These are phyloP conservation scores for Chanos chanos DNA, from an alignment of 2,797 vertebrate species.

Conservation along the genomic window DNA sequence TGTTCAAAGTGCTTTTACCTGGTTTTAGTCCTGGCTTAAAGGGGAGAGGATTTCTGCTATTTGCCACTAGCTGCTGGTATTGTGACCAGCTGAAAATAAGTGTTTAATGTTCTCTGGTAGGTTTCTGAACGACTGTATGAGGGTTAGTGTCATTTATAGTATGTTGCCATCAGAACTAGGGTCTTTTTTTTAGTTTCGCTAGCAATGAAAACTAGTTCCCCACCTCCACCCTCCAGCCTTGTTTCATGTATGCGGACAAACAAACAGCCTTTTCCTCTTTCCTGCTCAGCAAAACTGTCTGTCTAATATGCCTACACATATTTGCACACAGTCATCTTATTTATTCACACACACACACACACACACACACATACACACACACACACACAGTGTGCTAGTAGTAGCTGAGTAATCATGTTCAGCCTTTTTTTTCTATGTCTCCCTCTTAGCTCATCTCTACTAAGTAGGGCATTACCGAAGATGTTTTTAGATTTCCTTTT, in stretches of 20 bases:
- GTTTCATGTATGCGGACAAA: neutral
- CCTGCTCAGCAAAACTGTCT: neutral
- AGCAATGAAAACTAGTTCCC: neutral
- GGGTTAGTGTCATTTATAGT: too few species aligned
- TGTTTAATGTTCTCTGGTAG: too few species aligned
- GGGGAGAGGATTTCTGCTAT: neutral
- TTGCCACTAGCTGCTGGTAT: too few species aligned
- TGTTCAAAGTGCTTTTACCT: conserved; percentile 23
- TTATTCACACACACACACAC: neutral
- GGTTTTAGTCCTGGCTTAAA: conserved; percentile 9
- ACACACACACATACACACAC: conserved; percentile 1
- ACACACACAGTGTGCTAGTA: neutral
- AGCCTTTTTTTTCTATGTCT: conserved; percentile 30
- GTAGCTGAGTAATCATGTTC: conserved; percentile 10
- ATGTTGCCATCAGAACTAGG: too few species aligned
- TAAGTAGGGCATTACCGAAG: conserved; percentile 58
- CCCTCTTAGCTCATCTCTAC: conserved; percentile 53
- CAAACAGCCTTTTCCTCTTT: neutral
- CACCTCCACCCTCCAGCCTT: neutral
- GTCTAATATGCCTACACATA: conserved; percentile 1
- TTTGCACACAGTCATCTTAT: neutral
- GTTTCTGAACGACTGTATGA: too few species aligned
- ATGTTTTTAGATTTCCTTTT: conserved; percentile 10
- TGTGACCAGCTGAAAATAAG: too few species aligned
- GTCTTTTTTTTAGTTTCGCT: too few species aligned